A percentile compares a stretch with the other conserved stretches of the same genome.
These are phyloP conservation scores for Zygogramma bicolorata DNA, from an alignment of 2,888 invertebrate genomes.

Conservation along the genomic window DNA sequence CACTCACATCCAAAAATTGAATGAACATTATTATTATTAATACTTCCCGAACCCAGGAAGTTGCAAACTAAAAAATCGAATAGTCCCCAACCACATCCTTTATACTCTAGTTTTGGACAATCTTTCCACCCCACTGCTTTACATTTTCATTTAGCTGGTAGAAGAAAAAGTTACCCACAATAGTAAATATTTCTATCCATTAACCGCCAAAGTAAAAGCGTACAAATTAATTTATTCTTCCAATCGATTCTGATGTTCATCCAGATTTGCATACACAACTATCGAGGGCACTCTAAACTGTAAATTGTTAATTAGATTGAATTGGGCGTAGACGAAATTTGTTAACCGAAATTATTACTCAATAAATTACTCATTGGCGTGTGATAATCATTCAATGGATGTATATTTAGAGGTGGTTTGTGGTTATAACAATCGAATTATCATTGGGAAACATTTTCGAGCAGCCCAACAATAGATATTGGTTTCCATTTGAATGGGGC, in stretches of 20 bases:
- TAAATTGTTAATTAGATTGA: neutral
- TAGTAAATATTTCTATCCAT: neutral
- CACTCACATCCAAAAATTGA: no score
- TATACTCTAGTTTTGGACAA: no score
- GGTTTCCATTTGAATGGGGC: no score
- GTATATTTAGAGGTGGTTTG: neutral
- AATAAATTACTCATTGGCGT: neutral
- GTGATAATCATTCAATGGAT: neutral
- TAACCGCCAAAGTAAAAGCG: neutral
- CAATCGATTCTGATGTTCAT: neutral
- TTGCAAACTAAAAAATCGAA: no score
- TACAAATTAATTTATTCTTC: neutral
- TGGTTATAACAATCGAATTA: neutral
- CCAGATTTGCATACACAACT: conserved; percentile 1
- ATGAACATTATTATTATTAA: no score
- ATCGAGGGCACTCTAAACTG: neutral
- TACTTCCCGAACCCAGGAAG: no score
- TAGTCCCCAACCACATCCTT: no score
- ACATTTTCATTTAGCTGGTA: no score
- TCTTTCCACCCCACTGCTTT: no score
- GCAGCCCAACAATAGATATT: no score
- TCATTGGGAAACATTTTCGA: neutral
- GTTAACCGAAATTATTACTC: neutral
- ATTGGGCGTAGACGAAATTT: conserved; percentile 1
- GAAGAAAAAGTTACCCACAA: neutral